These are phyloP conservation scores for Protomyctophum bolini DNA, from an alignment of 2,113 vertebrate genomes.

Conservation along the genomic window DNA sequence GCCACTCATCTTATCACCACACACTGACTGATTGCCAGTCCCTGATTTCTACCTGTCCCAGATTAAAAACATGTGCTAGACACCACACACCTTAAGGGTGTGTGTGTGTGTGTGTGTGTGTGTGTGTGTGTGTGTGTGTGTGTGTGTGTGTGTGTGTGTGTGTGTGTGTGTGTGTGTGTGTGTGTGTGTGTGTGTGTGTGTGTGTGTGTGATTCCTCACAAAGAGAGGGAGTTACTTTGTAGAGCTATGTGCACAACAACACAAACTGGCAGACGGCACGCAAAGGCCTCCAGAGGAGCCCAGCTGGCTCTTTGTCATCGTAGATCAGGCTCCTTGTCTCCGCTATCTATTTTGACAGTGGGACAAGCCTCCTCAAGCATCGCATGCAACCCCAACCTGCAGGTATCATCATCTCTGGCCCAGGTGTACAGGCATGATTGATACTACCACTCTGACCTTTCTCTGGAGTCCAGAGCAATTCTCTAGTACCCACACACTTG, in stretches of 20 bases:
- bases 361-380: constrained; percentile 52
- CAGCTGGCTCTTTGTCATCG: constrained; percentile 66
- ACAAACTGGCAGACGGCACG: constrained; percentile 63
- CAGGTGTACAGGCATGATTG: constrained; percentile 66
- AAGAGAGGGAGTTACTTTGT: constrained; percentile 55
- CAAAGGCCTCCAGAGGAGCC: constrained; percentile 56
- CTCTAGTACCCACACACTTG: constrained; percentile 18
- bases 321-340: constrained; percentile 40
- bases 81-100: constrained; percentile 49
- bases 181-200: constrained; percentile 17
- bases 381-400: constrained; percentile 26
- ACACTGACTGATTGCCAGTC: constrained; percentile 60
- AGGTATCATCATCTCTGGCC: constrained; percentile 51
- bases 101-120: constrained; percentile 10
- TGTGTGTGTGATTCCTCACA: constrained; percentile 41
- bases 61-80: constrained; percentile 54
- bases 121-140: constrained; percentile 19
- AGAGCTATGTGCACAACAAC: constrained; percentile 57
- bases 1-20: constrained; percentile 56
- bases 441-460: constrained; percentile 52
- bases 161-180: constrained; percentile 17
- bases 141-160: constrained; percentile 10
- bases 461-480: constrained; percentile 41
- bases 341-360: constrained; percentile 64
- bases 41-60: constrained; percentile 51